Evolutionary conservation across 92 coral and sea anemone genomes (phyloP).

Genomic region (Plumapathes pennacea): DNA sequence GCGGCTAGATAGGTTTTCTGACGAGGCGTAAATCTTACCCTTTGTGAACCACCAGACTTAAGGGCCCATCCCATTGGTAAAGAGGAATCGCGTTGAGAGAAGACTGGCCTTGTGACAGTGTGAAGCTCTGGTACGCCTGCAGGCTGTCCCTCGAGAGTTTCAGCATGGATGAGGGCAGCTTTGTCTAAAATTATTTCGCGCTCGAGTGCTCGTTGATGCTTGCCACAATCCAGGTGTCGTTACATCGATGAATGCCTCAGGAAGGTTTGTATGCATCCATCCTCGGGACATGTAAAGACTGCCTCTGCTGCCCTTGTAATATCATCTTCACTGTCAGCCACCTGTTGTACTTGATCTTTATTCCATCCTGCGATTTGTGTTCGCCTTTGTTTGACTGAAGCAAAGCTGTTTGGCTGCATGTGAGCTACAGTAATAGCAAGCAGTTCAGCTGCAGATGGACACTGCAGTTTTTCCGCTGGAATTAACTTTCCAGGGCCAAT

Average conservation of each 20-base stretch:
- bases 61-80: conserved; percentile 64
- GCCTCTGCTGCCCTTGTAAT: conserved; percentile 18
- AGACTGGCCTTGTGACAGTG: conserved; percentile 1
- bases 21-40: conserved; percentile 22
- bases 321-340: conserved; percentile 9
- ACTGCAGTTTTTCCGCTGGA: conserved; percentile 18
- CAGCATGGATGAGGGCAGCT: conserved; percentile 48
- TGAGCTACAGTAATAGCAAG: conserved; percentile 4
- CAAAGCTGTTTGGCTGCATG: conserved; percentile 19
- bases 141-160: conserved; percentile 50
- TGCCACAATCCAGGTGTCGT: conserved; percentile 58
- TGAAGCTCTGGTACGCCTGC: conserved; percentile 21
- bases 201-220: conserved; percentile 53
- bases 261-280: conserved; percentile 59
- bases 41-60: conserved; percentile 34
- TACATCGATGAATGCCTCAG: conserved; percentile 59
- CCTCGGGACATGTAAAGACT: conserved; percentile 59
- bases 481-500: conserved; percentile 1
- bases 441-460: conserved; percentile 8
- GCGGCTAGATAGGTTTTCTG: conserved; percentile 47
- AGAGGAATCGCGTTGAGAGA: neutral
- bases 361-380: conserved; percentile 5
- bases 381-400: conserved; percentile 28
- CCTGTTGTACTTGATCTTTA: conserved; percentile 25
- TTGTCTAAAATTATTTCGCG: conserved; percentile 53